Percentiles rank a stretch among this genome's conserved stretches.
These are phyloP conservation scores for Stenichneumon culpator DNA, from an alignment of 2,888 invertebrate genomes.

Conservation along the genomic window DNA sequence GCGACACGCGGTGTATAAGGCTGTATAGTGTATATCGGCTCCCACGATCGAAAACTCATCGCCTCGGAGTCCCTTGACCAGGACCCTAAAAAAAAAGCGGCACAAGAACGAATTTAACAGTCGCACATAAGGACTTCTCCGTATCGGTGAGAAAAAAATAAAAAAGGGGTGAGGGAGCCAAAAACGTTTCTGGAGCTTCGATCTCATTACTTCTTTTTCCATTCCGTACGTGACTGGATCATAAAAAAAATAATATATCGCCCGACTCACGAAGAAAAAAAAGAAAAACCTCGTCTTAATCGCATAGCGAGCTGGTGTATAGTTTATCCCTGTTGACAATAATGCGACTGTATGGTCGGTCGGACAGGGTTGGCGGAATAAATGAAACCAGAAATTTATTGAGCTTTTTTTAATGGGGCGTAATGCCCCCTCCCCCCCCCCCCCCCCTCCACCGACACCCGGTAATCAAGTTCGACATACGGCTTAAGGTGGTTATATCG, in stretches of 20 bases:
- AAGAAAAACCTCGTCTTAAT: conserved; percentile 1
- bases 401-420: conserved; percentile 44
- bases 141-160: conserved; percentile 28
- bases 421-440: too few relatives aligned
- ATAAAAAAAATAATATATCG: conserved; percentile 12
- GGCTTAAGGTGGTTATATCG: background rate
- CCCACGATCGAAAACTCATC: conserved; percentile 20
- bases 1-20: background rate
- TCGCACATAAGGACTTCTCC: conserved; percentile 38
- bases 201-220: background rate
- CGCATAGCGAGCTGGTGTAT: background rate
- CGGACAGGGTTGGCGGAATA: conserved; percentile 57
- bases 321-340: conserved; percentile 15
- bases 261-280: background rate
- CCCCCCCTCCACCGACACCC: too few relatives aligned
- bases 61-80: background rate
- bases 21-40: background rate
- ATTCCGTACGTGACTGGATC: conserved; percentile 20
- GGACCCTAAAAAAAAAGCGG: background rate
- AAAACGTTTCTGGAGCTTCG: conserved; percentile 7
- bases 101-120: conserved; percentile 42
- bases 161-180: background rate
- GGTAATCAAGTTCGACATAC: too few relatives aligned
- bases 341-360: conserved; percentile 38
- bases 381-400: conserved; percentile 66